Evolutionary conservation across 2,797 vertebrate genomes (phyloP).

Genomic region (Arremon aurantiirostris): DNA sequence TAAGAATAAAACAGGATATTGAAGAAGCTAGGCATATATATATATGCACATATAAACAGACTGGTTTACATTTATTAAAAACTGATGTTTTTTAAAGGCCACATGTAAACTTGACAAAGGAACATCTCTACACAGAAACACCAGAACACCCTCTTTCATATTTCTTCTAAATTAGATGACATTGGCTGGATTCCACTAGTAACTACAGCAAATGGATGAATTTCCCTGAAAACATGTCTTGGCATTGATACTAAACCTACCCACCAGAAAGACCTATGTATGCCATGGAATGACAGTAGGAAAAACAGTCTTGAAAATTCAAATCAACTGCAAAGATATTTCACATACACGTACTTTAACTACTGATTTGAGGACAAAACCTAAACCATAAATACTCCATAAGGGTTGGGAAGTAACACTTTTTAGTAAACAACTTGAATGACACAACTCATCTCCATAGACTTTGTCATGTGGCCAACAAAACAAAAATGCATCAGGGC

Average conservation of each 20-base stretch:
- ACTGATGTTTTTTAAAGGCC: neutral
- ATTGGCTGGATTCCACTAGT: neutral
- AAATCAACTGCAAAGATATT: neutral
- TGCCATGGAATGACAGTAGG: neutral
- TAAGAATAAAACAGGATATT: neutral
- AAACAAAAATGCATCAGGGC: neutral
- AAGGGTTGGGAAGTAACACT: neutral
- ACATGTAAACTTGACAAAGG: neutral
- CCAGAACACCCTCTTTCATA: neutral
- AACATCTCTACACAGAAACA: neutral
- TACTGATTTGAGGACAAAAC: neutral
- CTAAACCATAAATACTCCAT: neutral
- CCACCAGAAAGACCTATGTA: neutral
- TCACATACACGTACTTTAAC: neutral
- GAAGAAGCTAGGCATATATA: neutral
- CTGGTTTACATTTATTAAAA: neutral
- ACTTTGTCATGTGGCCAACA: neutral
- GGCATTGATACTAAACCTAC: neutral
- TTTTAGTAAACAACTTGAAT: neutral
- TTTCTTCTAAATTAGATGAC: neutral
- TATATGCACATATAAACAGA: neutral
- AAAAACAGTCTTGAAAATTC: neutral
- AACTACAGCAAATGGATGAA: neutral
- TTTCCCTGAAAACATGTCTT: neutral
- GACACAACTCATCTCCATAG: neutral